These are phyloP conservation scores for Xylota sylvarum DNA, from an alignment of 2,888 invertebrate species.

Conservation along the genomic window DNA sequence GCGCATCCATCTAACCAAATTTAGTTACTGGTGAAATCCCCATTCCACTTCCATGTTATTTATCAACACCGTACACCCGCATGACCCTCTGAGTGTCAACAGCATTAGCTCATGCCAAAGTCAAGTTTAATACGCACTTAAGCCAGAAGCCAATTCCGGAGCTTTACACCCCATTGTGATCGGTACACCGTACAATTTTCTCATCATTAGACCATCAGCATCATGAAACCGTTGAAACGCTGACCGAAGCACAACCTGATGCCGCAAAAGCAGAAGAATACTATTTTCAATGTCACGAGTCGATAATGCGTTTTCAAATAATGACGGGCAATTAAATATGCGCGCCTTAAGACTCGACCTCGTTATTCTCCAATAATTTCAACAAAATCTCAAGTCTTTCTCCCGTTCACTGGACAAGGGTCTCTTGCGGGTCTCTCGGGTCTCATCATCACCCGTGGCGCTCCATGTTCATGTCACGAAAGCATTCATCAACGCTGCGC, in stretches of 20 bases:
- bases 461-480: constrained; percentile 66
- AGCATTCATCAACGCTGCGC: constrained; percentile 53
- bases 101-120: constrained; percentile 26
- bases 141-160: constrained; percentile 35
- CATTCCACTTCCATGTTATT: constrained; percentile 7
- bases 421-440: constrained; percentile 24
- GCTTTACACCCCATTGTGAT: constrained; percentile 42
- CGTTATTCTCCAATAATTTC: constrained; percentile 49
- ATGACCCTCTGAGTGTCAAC: background rate
- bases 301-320: constrained; percentile 61
- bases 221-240: constrained; percentile 15
- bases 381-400: constrained; percentile 1
- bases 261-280: constrained; percentile 46
- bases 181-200: constrained; percentile 52
- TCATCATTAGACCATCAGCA: constrained; percentile 65
- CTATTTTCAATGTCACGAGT: constrained; percentile 62
- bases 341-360: constrained; percentile 62
- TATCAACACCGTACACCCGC: background rate
- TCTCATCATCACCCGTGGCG: constrained; percentile 43
- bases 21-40: background rate
- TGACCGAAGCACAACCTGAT: constrained; percentile 19
- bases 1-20: background rate
- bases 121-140: constrained; percentile 40
- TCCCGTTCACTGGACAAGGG: constrained; percentile 47
- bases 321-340: constrained; percentile 63